Conservation (phyloP, 2,113 vertebrate species). For the Dolichotis patagonum region DNA sequence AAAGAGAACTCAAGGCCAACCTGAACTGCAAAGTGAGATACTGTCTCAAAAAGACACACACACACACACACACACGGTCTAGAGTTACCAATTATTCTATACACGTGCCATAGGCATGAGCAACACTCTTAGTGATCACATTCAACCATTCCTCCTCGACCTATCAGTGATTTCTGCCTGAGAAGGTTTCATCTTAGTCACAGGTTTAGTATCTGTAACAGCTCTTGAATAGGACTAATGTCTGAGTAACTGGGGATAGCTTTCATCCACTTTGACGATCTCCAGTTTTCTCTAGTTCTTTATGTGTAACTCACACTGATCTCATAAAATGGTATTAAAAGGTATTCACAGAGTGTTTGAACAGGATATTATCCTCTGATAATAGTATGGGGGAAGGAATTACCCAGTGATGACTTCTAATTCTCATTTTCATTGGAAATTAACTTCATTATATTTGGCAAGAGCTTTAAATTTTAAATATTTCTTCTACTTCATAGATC, state of each 20-base stretch:
- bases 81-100: neutral
- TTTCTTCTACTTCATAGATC: neutral
- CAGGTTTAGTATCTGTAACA: fast-evolving
- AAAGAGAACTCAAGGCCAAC: no score
- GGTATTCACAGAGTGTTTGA: neutral
- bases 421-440: neutral
- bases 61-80: neutral
- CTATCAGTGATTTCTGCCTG: neutral
- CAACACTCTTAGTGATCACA: neutral
- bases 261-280: neutral
- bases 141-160: neutral
- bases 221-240: neutral
- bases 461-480: neutral
- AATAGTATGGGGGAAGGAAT: neutral
- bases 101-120: neutral
- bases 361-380: neutral
- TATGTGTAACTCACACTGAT: no score
- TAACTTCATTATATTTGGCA: neutral
- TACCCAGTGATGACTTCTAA: neutral
- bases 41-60: no score
- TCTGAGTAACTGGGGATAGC: neutral
- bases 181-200: neutral
- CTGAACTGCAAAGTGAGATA: no score
- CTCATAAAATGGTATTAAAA: neutral
- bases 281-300: neutral